Evolutionary conservation across 2,888 invertebrate genomes (phyloP).

Genomic region (Sesamia inferens): DNA sequence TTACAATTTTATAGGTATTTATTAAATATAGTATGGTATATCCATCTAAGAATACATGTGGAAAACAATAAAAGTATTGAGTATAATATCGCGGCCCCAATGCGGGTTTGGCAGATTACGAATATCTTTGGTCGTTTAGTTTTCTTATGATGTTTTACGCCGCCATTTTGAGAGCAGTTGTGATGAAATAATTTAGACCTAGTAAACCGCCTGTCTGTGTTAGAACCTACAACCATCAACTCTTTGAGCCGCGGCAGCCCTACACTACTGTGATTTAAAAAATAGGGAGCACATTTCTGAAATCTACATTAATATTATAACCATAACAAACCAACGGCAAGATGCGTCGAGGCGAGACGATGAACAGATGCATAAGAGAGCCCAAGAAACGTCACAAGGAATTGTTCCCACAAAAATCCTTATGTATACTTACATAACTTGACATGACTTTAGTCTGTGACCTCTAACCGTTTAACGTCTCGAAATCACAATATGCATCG

Average conservation of each 20-base stretch:
- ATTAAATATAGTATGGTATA: neutral
- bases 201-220: neutral
- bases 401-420: slow-evolving; percentile 12
- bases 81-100: neutral
- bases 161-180: neutral
- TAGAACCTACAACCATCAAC: neutral
- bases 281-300: too few relatives aligned
- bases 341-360: neutral
- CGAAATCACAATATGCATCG: slow-evolving; percentile 12
- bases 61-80: too few relatives aligned
- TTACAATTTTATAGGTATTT: neutral
- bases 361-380: slow-evolving; percentile 8
- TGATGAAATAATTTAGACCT: neutral
- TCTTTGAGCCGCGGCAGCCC: neutral
- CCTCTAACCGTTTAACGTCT: neutral
- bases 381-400: slow-evolving; percentile 6
- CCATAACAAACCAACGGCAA: neutral
- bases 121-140: neutral
- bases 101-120: neutral
- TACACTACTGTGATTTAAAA: too few relatives aligned
- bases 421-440: slow-evolving; percentile 10
- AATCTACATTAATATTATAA: neutral
- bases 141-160: neutral
- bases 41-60: too few relatives aligned
- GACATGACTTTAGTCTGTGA: slow-evolving; percentile 13